Percentiles rank a stretch among this genome's conserved stretches.
Conservation (phyloP, 2,888 invertebrate genomes). For the Anagyrus pseudococci region DNA sequence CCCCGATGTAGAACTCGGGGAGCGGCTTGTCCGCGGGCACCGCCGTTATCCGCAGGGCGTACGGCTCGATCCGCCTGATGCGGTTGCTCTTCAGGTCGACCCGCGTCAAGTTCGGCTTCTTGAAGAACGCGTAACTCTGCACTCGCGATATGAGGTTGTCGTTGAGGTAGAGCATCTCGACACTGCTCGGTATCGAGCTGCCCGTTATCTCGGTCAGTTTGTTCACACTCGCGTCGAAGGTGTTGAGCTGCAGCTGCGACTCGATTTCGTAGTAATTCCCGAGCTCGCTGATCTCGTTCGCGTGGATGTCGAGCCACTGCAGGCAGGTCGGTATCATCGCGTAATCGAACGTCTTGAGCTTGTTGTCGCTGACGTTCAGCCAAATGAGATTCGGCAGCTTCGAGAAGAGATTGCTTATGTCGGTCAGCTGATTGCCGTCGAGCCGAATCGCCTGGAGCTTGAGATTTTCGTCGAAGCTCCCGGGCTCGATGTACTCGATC, state of each 20-base stretch:
- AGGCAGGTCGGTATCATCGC: constrained; percentile 83
- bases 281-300: constrained; percentile 82
- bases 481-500: constrained; percentile 79
- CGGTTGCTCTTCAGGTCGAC: constrained; percentile 84
- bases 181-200: constrained; percentile 83
- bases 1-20: constrained; percentile 84
- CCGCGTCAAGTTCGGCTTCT: constrained; percentile 82
- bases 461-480: constrained; percentile 78
- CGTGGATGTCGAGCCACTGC: constrained; percentile 85
- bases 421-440: constrained; percentile 81
- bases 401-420: constrained; percentile 80
- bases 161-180: constrained; percentile 79
- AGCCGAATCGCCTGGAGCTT: constrained; percentile 82
- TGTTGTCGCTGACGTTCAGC: constrained; percentile 87
- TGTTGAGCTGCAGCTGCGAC: constrained; percentile 78
- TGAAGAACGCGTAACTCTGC: constrained; percentile 86
- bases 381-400: constrained; percentile 83
- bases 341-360: constrained; percentile 84
- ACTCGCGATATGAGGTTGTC: constrained; percentile 84
- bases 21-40: constrained; percentile 75
- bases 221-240: constrained; percentile 84
- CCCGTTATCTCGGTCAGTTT: constrained; percentile 81
- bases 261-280: constrained; percentile 87
- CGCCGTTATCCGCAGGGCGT: constrained; percentile 77
- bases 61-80: constrained; percentile 77